A percentile compares a stretch with the other conserved stretches of the same genome.
phyloP scores from a whole-genome alignment of 1,140 invertebrate genomes.

The Bombus terrestris region DNA sequence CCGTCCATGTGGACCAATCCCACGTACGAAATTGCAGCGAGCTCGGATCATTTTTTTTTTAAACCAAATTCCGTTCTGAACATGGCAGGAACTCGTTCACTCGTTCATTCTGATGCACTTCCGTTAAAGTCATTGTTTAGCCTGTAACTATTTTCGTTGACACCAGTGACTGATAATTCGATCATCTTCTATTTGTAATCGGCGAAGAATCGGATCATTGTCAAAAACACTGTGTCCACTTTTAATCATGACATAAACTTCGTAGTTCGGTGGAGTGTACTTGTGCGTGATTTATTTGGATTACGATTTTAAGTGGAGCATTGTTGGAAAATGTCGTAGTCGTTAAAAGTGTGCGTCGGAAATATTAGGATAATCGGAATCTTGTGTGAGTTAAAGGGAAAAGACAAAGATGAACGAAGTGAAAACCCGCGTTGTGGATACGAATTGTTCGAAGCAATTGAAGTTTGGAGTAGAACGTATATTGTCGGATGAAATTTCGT shows the following conservation, averaged over 20 bases:
- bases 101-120: constrained; percentile 59
- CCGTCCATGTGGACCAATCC: constrained; percentile 67
- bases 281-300: background rate
- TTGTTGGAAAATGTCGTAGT: constrained; percentile 1
- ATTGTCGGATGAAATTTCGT: constrained; percentile 76
- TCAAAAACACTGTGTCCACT: background rate
- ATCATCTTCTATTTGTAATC: background rate
- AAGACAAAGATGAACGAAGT: constrained; percentile 45
- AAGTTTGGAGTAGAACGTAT: constrained; percentile 84
- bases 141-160: background rate
- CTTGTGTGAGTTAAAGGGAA: background rate
- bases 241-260: background rate
- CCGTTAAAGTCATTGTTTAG: constrained; percentile 18
- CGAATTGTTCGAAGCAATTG: constrained; percentile 70
- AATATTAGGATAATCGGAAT: background rate
- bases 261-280: background rate
- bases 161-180: too few relatives aligned
- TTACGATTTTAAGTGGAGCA: background rate
- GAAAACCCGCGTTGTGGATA: constrained; percentile 48
- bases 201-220: background rate
- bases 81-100: constrained; percentile 45
- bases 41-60: constrained; percentile 53
- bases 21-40: constrained; percentile 55
- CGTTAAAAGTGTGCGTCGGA: background rate
- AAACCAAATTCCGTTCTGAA: constrained; percentile 61